Evolutionary conservation across 2,113 vertebrate genomes (phyloP).

Genomic region (Tenrec ecaudatus): DNA sequence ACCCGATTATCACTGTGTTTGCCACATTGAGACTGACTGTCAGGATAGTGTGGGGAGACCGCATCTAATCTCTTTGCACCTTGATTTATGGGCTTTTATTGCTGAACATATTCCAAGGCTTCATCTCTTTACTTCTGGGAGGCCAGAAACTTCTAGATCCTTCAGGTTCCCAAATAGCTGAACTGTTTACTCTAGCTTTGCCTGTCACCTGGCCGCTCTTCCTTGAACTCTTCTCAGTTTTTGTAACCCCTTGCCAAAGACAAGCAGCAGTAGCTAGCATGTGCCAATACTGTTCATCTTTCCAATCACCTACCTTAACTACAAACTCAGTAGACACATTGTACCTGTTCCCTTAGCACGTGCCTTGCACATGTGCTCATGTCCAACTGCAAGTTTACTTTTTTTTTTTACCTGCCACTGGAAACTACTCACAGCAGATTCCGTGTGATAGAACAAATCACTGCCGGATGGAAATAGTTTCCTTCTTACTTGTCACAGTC

Average conservation of each 20-base stretch:
- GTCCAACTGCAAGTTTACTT: neutral
- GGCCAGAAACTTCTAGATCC: neutral
- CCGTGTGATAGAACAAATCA: neutral
- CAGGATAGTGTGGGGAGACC: too few relatives aligned
- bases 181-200: neutral
- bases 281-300: conserved; percentile 13
- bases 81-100: neutral
- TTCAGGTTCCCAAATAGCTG: neutral
- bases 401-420: neutral
- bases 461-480: too few relatives aligned
- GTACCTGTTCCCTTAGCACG: neutral
- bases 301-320: neutral
- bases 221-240: neutral
- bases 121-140: neutral
- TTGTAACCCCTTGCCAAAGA: neutral
- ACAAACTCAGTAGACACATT: neutral
- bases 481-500: too few relatives aligned
- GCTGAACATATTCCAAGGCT: neutral
- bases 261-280: neutral
- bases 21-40: too few relatives aligned
- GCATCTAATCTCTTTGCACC: too few relatives aligned
- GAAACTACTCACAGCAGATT: neutral
- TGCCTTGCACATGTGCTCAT: neutral
- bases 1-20: too few relatives aligned
- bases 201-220: neutral